These are phyloP conservation scores for Glaucomys volans DNA, from an alignment of 2,113 vertebrate species.

Conservation along the genomic window DNA sequence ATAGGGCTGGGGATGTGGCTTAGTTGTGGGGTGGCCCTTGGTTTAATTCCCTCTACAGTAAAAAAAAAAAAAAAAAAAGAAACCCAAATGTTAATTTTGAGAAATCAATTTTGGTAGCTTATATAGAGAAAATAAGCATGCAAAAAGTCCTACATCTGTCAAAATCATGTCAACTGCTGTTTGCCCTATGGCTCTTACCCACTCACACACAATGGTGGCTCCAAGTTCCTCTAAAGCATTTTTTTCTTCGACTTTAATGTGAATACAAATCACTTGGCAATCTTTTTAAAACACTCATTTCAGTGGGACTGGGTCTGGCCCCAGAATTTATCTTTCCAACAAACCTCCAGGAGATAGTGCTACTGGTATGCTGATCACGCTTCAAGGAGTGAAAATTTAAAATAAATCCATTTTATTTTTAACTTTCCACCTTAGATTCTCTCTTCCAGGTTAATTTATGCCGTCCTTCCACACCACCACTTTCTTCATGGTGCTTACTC, in stretches of 20 bases:
- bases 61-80: no score
- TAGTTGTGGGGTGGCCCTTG: no score
- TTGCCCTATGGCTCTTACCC: background rate
- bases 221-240: background rate
- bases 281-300: background rate
- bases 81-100: background rate
- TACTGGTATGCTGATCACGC: background rate
- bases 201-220: background rate
- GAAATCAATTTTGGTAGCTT: background rate
- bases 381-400: background rate
- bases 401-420: background rate
- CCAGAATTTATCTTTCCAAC: constrained; percentile 14
- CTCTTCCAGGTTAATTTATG: background rate
- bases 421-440: background rate
- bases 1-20: no score
- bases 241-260: background rate
- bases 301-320: background rate
- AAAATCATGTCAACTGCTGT: background rate
- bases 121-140: background rate
- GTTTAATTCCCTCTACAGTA: no score
- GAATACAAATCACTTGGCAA: background rate
- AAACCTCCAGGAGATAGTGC: background rate
- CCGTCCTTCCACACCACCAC: background rate
- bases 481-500: background rate
- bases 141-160: background rate